phyloP scores from a whole-genome alignment of 92 coral and sea anemone genomes.

The Actinernus sp. region DNA sequence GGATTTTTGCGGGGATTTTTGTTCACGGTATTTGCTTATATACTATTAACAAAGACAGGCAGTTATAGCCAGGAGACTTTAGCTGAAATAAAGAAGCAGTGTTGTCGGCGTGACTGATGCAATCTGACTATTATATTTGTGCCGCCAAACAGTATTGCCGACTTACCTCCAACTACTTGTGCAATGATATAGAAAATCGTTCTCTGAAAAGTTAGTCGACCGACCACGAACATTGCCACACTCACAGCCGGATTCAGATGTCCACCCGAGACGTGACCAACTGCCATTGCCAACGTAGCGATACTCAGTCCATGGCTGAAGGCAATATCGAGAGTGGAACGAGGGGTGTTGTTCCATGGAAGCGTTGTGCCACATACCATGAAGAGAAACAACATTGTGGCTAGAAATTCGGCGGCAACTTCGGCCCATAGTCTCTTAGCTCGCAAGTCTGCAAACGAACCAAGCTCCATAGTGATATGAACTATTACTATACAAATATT shows the following conservation, averaged over 20 bases:
- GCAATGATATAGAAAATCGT: constrained; percentile 63
- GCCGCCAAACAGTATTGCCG: too few species aligned
- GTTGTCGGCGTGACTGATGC: too few species aligned
- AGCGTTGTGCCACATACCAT: constrained; percentile 76
- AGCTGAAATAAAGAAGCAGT: too few species aligned
- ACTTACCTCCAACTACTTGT: constrained; percentile 68
- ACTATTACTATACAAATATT: too few species aligned
- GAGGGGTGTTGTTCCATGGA: constrained; percentile 35
- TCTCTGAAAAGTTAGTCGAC: constrained; percentile 54
- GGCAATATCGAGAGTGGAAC: constrained; percentile 62
- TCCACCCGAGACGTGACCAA: constrained; percentile 71
- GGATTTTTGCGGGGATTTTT: too few species aligned
- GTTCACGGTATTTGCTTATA: too few species aligned
- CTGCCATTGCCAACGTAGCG: constrained; percentile 61
- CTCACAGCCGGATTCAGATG: constrained; percentile 87
- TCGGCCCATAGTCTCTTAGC: constrained; percentile 84
- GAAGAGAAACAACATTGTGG: constrained; percentile 67
- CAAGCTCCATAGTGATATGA: too few species aligned
- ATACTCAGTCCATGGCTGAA: constrained; percentile 72
- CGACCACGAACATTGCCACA: constrained; percentile 60
- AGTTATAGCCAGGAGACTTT: too few species aligned
- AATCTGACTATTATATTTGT: too few species aligned
- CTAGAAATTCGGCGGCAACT: constrained; percentile 75
- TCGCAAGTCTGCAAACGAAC: constrained; percentile 29
- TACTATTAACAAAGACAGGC: too few species aligned